Percentiles rank a stretch among this genome's conserved stretches.
These are phyloP conservation scores for Rhodeus uyekii DNA, from an alignment of 2,797 vertebrate species.

Conservation along the genomic window DNA sequence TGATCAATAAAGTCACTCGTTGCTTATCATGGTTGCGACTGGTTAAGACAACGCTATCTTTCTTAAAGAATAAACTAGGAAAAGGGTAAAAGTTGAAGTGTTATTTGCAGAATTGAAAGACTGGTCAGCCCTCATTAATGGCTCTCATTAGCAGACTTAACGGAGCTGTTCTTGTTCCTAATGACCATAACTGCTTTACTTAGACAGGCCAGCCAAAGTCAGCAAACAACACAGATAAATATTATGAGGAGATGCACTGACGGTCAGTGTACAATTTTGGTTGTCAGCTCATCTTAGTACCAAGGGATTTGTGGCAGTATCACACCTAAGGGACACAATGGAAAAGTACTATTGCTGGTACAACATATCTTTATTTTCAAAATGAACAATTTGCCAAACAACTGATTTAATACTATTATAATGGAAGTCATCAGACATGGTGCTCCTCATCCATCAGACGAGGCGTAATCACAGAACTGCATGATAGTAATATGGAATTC, in stretches of 20 bases:
- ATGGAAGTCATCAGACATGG: not conserved
- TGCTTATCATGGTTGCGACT: not conserved
- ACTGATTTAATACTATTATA: not conserved
- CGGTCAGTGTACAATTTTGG: not conserved
- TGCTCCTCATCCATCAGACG: not conserved
- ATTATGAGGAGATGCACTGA: constrained; percentile 6
- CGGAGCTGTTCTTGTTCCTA: not conserved
- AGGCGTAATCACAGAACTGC: not conserved
- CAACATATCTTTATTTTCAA: not conserved
- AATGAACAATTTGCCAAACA: not conserved
- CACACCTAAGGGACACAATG: constrained; percentile 2
- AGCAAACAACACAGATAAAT: constrained; percentile 12
- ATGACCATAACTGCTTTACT: constrained; percentile 11
- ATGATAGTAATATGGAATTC: not conserved
- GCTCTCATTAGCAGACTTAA: constrained; percentile 19
- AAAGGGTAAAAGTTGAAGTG: constrained; percentile 13
- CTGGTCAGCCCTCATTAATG: constrained; percentile 44
- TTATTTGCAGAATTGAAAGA: constrained; percentile 26
- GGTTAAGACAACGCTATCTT: not conserved
- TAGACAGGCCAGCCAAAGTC: not conserved
- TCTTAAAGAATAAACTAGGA: constrained; percentile 6
- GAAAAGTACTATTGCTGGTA: not conserved
- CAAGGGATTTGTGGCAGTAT: not conserved
- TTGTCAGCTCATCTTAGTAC: not conserved
- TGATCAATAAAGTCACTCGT: not conserved